These are phyloP conservation scores for Trachelus troglodyta DNA, from an alignment of 2,888 invertebrate species.

Conservation along the genomic window DNA sequence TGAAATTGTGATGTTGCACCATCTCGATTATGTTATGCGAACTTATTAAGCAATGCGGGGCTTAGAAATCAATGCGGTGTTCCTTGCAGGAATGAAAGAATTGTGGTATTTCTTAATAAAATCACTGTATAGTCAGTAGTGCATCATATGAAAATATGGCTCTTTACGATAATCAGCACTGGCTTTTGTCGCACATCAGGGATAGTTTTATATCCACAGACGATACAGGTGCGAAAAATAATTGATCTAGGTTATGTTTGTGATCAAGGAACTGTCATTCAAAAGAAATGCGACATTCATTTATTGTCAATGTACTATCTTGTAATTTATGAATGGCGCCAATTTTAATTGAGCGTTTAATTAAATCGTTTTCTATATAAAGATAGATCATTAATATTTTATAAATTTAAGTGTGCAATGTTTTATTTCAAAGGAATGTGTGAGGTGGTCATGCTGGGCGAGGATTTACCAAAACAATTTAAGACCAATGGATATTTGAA, in stretches of 20 bases:
- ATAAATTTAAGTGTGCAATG: conserved; percentile 4
- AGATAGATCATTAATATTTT: not conserved
- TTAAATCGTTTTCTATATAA: not conserved
- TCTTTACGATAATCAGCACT: conserved; percentile 92
- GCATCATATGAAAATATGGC: conserved; percentile 75
- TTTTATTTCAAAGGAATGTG: conserved; percentile 75
- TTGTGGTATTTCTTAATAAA: not conserved
- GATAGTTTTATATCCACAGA: conserved; percentile 96
- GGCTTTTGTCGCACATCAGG: conserved; percentile 91
- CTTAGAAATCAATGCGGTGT: not conserved
- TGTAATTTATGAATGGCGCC: not conserved
- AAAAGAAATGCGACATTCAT: conserved; percentile 5
- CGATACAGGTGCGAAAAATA: conserved; percentile 76
- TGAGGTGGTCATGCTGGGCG: conserved; percentile 90
- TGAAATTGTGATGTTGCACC: not conserved
- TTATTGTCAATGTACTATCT: not conserved
- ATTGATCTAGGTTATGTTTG: conserved; percentile 1
- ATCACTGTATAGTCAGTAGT: not conserved
- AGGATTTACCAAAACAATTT: conserved; percentile 78
- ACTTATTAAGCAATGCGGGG: not conserved
- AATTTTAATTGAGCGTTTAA: not conserved
- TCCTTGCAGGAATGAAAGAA: not conserved
- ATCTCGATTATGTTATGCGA: not conserved
- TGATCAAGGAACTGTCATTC: not conserved
- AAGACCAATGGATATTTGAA: conserved; percentile 71